phyloP scores from a whole-genome alignment of 2,113 vertebrate genomes.

The Vireo altiloquus region DNA sequence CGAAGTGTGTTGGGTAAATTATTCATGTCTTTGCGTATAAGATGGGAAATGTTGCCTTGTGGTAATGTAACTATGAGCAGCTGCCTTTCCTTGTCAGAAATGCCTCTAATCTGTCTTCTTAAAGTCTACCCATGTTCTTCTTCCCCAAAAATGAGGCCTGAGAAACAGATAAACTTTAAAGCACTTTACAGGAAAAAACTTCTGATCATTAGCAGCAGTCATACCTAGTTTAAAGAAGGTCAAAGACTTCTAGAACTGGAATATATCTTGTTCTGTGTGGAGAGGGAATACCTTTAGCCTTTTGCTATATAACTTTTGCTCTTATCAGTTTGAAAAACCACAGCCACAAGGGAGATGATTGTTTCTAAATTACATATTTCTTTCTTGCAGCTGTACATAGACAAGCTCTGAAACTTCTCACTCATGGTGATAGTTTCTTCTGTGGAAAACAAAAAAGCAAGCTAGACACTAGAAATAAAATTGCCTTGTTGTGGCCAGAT shows the following conservation, averaged over 20 bases:
- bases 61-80: not conserved
- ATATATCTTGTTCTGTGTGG: not conserved
- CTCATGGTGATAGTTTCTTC: not conserved
- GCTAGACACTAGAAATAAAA: not conserved
- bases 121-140: not conserved
- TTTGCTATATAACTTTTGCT: not conserved
- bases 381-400: not conserved
- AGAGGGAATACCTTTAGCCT: not conserved
- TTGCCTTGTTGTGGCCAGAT: not conserved
- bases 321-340: not conserved
- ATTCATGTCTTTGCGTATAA: not conserved
- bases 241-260: not conserved
- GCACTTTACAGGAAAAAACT: not conserved
- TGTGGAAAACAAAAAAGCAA: not conserved
- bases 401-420: not conserved
- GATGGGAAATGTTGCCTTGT: constrained; percentile 2
- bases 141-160: not conserved
- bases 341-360: not conserved
- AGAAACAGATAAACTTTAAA: not conserved
- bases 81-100: not conserved
- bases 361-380: not conserved
- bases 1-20: not conserved
- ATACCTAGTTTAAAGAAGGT: not conserved
- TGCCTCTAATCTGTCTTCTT: not conserved
- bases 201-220: not conserved